Evolutionary conservation across 2,888 invertebrate species (phyloP).

Genomic region (Vanessa cardui): DNA sequence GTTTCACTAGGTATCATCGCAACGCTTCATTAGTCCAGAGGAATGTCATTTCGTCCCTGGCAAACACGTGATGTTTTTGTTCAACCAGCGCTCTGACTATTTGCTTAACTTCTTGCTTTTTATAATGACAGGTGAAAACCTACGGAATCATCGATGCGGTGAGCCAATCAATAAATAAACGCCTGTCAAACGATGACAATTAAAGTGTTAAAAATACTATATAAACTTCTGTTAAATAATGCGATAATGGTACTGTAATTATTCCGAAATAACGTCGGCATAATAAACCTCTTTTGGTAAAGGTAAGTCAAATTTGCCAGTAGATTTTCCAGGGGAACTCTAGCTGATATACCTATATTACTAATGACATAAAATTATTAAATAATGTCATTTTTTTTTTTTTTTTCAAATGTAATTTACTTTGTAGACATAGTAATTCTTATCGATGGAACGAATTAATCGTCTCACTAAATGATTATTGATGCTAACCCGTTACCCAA

Average conservation of each 20-base stretch:
- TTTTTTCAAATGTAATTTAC: no score
- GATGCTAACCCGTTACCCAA: slow-evolving; percentile 6
- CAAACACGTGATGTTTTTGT: slow-evolving; percentile 31
- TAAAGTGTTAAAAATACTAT: slow-evolving; percentile 6
- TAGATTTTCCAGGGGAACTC: no score
- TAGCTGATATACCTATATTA: background rate
- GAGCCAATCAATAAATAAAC: slow-evolving; percentile 20
- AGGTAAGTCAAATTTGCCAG: no score
- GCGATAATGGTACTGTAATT: no score
- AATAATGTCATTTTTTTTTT: no score
- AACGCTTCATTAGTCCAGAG: slow-evolving; percentile 63
- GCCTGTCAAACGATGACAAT: slow-evolving; percentile 13
- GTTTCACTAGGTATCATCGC: slow-evolving; percentile 35
- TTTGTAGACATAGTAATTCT: background rate
- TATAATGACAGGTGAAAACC: slow-evolving; percentile 66
- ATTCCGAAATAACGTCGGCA: no score
- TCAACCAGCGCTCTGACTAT: slow-evolving; percentile 41
- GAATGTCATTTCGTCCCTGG: slow-evolving; percentile 65
- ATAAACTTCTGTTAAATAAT: no score
- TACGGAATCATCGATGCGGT: slow-evolving; percentile 8
- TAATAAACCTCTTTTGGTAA: no score
- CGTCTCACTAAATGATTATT: background rate
- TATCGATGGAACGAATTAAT: background rate
- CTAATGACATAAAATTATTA: background rate
- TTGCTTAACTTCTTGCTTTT: slow-evolving; percentile 49